Evolutionary conservation across 37 sponge, comb jelly and placozoan genomes (phyloP), one percentile per base, ranked within the genome.

Genomic region (Beroe ovata): DNA sequence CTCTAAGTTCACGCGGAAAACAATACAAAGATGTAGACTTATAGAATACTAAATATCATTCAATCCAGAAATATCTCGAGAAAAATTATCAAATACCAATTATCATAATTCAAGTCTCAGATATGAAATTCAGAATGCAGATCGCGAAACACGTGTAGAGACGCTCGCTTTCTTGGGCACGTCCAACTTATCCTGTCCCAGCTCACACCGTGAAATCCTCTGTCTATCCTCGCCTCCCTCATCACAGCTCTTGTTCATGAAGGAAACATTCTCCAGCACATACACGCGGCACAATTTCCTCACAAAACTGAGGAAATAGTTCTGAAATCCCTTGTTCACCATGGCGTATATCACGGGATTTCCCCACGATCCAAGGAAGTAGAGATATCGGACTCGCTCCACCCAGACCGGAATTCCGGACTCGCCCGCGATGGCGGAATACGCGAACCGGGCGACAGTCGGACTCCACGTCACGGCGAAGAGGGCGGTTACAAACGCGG

Each of bases 321-420:
- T 35, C 84, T 77, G 42, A 54, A 77, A 77, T 3, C 84, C 84
- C 22, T 39, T 42, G 84, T 77, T 77, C 38, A 77, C 33, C 54
- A 42, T 42, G 26, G 26, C 84, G 54, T 77, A 77, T 42, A 77
- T 77, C 11, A 77, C 38, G 26, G 84, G 84, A 26, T 77, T 77
- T 8, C 84, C 84, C 84, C 84, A 77, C 54, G 84, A 77, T 1
- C 54, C 84, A 42, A 77, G 47, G 28, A 77, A 77, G 54, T 77
- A 77, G 84, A 77, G 33, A 40, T 77, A 77, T 19, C 84, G 26
- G 41, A 77, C 54, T 23, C n/a, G 35, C 22, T 77, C 84, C 11
- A 40, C 54, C 84, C 84, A 77, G 54, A 1, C 84, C 26, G 35
- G 28, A 1, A 77, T 4, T 0, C 3, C 41, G 26, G 26, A 23